Conservation (phyloP, 2,797 vertebrate species). For the Tympanoctomys barrerae region DNA sequence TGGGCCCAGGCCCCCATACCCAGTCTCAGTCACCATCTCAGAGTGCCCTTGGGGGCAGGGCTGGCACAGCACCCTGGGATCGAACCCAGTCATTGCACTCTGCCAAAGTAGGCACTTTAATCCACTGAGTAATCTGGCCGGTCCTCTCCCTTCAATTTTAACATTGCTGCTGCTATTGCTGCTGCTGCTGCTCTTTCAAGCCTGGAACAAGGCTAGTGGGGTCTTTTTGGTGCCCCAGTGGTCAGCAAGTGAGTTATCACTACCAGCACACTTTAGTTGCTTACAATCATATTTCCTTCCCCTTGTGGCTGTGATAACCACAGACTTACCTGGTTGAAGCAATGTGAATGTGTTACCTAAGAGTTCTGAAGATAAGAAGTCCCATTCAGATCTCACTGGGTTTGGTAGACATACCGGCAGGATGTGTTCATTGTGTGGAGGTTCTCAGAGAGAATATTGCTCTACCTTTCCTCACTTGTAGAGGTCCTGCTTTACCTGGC, state of each 20-base stretch:
- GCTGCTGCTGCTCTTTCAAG: not conserved
- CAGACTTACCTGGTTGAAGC: not conserved
- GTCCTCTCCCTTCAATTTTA: not conserved
- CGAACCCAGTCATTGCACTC: too few species aligned
- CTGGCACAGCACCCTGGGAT: too few species aligned
- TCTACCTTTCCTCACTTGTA: not conserved
- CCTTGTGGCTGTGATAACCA: not conserved
- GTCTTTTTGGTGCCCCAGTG: not conserved
- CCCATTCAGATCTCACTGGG: not conserved
- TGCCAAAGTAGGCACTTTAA: too few species aligned
- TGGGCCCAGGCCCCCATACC: too few species aligned
- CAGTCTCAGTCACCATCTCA: too few species aligned
- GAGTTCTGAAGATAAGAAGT: not conserved
- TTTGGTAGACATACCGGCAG: not conserved
- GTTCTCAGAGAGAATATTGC: not conserved
- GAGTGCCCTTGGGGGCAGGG: too few species aligned
- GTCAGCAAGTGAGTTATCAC: rapidly evolving
- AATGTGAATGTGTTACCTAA: not conserved
- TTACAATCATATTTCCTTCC: not conserved
- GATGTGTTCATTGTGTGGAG: not conserved
- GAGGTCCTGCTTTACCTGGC: not conserved
- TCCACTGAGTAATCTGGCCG: too few species aligned
- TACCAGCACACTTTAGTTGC: not conserved
- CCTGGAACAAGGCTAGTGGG: not conserved
- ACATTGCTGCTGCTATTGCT: too few species aligned